Evolutionary conservation across 2,113 vertebrate species (phyloP), one percentile per base, ranked within the genome.

Genomic region (Athene noctua): DNA sequence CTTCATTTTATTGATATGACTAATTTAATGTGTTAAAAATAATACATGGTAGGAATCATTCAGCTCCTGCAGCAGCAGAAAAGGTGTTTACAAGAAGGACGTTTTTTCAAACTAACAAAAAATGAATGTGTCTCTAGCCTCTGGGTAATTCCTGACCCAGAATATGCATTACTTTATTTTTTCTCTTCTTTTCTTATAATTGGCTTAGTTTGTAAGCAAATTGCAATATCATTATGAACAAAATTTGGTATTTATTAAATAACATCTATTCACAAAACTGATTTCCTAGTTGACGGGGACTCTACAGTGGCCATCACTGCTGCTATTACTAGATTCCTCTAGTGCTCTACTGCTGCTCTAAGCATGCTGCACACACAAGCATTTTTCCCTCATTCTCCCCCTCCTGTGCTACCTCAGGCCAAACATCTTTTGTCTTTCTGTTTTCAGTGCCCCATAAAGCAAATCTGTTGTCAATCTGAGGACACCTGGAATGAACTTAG

Each of bases 401-500:
- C 7, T 74, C 38, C 55, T 54, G 44, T 1, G 1, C 55, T 52
- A 80, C 58, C 66, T 87, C 54, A 70, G 57, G 87, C 59, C 78
- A 94, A 94, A 84, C 0, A 9, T 54, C 82, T 96, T 95, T 94
- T 87, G 84, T 82, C 62, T 92, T 80, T 87, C 38, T 2, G 0
- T 30, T 94, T 92, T 79, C 89, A 85, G 62, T 62, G 86, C 58
- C 78, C 70, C 94, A 94, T 94, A 96, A 96, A 95, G 95, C 80
- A 97, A 97, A 95, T 77, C 91, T 91, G 89, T 85, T 94, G 80
- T 92, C 95, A 87, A 85, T 92, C 92, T 91, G 57, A 87, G 70
- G 86, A 97, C 96, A 97, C 91, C 92, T 95, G 95, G 92, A 86
- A 94, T 66, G 84, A 91, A 95, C 95, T 86, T 77, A 54, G 61